Base-by-base conservation (phyloP, 2,113 vertebrate species). In the Leucopsar rothschildi region DNA sequence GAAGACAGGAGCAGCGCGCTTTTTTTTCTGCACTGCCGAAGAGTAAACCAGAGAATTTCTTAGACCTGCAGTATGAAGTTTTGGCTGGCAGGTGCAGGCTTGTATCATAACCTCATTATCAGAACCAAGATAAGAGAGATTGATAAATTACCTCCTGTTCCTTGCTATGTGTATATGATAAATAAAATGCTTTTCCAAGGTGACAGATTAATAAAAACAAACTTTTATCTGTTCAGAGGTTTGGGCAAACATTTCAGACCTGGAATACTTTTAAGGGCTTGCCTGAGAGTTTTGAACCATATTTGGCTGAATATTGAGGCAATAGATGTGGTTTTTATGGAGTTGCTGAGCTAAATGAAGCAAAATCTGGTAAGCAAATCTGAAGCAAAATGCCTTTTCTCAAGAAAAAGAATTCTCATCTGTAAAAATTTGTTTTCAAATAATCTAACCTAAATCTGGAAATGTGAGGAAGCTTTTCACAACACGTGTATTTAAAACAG, bases 11-110 rank as follows among this genome's bases (percentile, higher is more conserved):
- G 37, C 18, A 87, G 55, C 40, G 37, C 9, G 17, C 66, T 35
- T 77, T 86, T 92, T 92, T 84, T 91, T 91, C 81, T 86, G 11
- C 7, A 22, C 27, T 85, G 73, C 33, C 72, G 65, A 40, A 95
- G 59, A 95, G 86, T 61, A 94, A 95, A 95, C 31, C 29, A 44
- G 90, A 89, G 44, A 79, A 57, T 93, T 90, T 93, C 82, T 85
- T 93, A 76, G 59, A 72, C 28, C 29, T 64, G 53, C 22, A 53
- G 22, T 29, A 21, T 25, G 78, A 85, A 55, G 66, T 55, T 85
- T 76, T 91, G 66, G 15, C 37, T 50, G 9, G 12, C 17, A 91
- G 25, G 3, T 6, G 40, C 61, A 37, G 28, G 49, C 55, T 95
- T 87, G 8, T 42, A 45, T 37, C 0, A 0, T 59, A 82, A 80